Evolutionary conservation across 2,797 vertebrate genomes (phyloP).

Genomic region (Acrossocheilus fasciatus): DNA sequence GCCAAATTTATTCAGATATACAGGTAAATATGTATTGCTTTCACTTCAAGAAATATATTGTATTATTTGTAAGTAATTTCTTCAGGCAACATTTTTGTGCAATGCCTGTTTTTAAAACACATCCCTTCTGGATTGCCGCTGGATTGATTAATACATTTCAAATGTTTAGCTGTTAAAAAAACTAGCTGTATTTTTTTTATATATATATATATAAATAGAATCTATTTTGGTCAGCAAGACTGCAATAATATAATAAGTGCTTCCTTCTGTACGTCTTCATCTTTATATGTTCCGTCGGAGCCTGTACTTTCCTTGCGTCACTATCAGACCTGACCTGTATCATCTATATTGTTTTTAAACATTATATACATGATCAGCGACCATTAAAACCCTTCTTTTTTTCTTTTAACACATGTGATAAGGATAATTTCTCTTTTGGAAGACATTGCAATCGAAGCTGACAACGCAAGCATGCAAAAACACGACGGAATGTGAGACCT

Average conservation of each 20-base stretch:
- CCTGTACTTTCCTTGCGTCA: background rate
- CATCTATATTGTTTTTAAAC: background rate
- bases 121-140: background rate
- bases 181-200: background rate
- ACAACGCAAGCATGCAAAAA: background rate
- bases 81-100: background rate
- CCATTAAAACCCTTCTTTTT: background rate
- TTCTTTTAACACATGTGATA: background rate
- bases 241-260: background rate
- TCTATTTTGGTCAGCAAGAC: constrained; percentile 1
- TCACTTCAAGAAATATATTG: background rate
- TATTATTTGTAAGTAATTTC: background rate
- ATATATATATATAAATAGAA: background rate
- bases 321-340: background rate
- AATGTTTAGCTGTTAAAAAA: background rate
- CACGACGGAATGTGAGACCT: background rate
- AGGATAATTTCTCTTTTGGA: background rate
- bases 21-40: background rate
- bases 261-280: background rate
- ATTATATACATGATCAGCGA: background rate
- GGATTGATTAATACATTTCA: background rate
- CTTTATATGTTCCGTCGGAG: background rate
- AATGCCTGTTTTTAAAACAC: background rate
- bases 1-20: background rate
- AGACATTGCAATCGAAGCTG: background rate